Conservation (phyloP, 1,140 invertebrate species). For the Macrotrachela quadricornifera region DNA sequence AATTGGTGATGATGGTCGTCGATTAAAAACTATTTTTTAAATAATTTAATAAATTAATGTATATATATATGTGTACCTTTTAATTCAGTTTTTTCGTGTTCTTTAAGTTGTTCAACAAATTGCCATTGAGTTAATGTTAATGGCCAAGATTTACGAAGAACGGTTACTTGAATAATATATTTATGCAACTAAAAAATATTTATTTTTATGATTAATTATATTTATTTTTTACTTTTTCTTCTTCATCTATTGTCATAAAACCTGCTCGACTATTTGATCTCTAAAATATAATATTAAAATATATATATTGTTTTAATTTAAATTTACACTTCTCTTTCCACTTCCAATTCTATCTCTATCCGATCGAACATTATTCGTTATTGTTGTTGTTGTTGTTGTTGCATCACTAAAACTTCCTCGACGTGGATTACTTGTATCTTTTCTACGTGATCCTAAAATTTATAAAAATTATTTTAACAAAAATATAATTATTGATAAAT, state of each 20-base stretch:
- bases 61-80: constrained; percentile 15
- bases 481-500: too few species aligned
- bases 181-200: constrained; percentile 20
- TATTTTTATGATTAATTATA: background rate
- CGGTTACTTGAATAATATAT: constrained; percentile 26
- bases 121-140: constrained; percentile 22
- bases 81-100: constrained; percentile 26
- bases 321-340: too few species aligned
- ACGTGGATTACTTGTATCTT: too few species aligned
- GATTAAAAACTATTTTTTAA: background rate
- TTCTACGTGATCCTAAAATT: too few species aligned
- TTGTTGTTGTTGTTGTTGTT: too few species aligned
- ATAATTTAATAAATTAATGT: background rate
- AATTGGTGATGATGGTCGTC: background rate
- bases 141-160: constrained; percentile 26
- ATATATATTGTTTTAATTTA: background rate
- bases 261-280: constrained; percentile 2
- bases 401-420: too few species aligned
- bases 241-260: background rate
- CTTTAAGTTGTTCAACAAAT: constrained; percentile 26
- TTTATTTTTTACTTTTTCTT: background rate
- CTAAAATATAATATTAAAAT: background rate
- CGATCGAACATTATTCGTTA: too few species aligned
- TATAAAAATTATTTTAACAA: too few species aligned
- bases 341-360: too few species aligned